Base-by-base conservation (phyloP, 2,797 vertebrate species). In the Remorina albescens region DNA sequence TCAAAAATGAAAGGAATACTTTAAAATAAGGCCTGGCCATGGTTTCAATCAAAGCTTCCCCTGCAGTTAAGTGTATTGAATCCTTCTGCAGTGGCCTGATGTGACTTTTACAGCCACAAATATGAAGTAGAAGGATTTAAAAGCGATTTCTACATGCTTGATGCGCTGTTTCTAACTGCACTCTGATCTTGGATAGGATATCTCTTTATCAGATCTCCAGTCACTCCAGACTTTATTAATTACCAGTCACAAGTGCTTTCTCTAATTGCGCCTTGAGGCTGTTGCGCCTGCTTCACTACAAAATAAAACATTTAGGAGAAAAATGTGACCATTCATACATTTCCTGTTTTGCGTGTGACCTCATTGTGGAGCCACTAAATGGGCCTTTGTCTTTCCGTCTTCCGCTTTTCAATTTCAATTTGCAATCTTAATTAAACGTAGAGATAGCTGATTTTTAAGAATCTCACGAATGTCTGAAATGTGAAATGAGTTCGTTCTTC, bases 261-360 rank as follows among this genome's bases (percentile, higher is more conserved):
- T 61, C 15, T 54, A 65, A 66, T 51, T 4, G 0, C 13, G 62
- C 59, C 76, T 44, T 0, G 32, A 19, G 74, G 78, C 76, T 57
- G 53, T 44, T 13, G 76, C 72, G 2, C 1, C 26, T 0, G 1
- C 1, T 47, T 63, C 47, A 4, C 37, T 53, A 10, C 5, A 10
- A 53, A 76, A 69, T 59, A 18, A 46, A 55, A 21, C 8, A 36
- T 5, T 28, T 4, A 46, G 30, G 64, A 70, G 11, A 56, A 66
- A 81, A 84, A 81, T 81, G 77, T 64, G 69, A 39, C 79, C 10
- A 59, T 88, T 84, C 65, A 78, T 39, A 39, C 28, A 4, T 64
- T 65, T 76, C 65, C 71, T 62, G 55, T 42, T 19, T 32, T 16
- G 77, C 41, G 63, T 34, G 19, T 65, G 16, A 19, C 37, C 23